Evolutionary conservation across 1,140 invertebrate genomes (phyloP), one percentile per base, ranked within the genome.

Genomic region (Danaus plexippus): DNA sequence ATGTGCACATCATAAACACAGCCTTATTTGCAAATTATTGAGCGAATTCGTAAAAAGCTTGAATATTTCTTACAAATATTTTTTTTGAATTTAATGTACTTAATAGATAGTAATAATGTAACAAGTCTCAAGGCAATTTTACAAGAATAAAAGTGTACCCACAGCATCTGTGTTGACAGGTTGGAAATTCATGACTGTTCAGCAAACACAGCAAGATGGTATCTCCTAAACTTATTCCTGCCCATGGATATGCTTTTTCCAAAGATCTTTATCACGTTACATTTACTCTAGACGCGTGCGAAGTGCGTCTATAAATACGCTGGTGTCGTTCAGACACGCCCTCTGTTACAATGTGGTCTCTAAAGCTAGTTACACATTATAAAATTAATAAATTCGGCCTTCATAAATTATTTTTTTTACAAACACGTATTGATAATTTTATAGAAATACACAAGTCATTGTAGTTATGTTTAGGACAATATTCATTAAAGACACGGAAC

Each of bases 261-360:
- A 51, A 44, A 67, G 70, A 70, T 70, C 53, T 63, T 66, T 73
- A 70, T 73, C 70, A 56, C 59, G 59, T 61, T 64, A 71, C 67
- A 72, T 71, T 32, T 65, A 69, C 64, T 57, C 55, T 63, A 50
- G 58, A 63, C 69, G 68, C 69, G 70, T 71, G 71, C 71, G 63
- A 51, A 63, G 52, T 59, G 63, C 57, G 58, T 65, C 69, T 63
- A 71, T 73, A 75, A 75, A 75, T 73, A 66, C 63, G 11, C 54
- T 63, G 66, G 74, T 71, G 74, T 71, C 69, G 13, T 59, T 52
- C 52, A n/a, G 52, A 44, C 12, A 54, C 49, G 52, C 47, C 55
- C 49, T 47, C 22, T 6, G 22, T 32, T 32, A 32, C 22, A 32
- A 32, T 32, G 22, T 32, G 22, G 22, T 32, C 22, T 32, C 22